Conservation (phyloP, 2,888 invertebrate genomes). For the Smittia aterrima region DNA sequence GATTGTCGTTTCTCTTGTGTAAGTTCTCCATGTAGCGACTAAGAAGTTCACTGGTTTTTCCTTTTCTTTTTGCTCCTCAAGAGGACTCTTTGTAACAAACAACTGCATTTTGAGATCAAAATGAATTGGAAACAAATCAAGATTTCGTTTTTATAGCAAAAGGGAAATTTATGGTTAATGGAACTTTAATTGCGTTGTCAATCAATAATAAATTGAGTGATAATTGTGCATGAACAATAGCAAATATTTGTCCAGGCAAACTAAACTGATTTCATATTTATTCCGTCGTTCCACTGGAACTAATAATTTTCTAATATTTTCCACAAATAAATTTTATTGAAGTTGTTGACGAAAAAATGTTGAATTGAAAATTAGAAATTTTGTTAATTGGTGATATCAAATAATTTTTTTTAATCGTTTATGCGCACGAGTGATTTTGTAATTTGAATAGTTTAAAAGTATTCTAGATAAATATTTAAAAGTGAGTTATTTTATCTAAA, state of each 20-base stretch:
- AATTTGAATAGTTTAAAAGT: no score
- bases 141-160: background rate
- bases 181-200: background rate
- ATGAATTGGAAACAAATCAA: background rate
- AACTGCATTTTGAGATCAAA: background rate
- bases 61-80: background rate
- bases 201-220: background rate
- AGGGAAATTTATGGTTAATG: no score
- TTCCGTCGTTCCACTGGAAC: no score
- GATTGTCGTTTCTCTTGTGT: background rate
- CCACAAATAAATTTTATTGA: no score
- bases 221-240: background rate
- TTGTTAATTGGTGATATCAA: no score
- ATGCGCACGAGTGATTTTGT: no score
- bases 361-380: no score
- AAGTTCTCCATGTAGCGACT: background rate
- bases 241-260: background rate
- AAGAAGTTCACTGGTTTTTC: background rate
- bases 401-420: no score
- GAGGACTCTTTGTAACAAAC: background rate
- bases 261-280: background rate
- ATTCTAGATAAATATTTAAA: no score
- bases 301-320: no score
- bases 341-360: no score
- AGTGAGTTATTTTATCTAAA: no score